Evolutionary conservation across 2,888 invertebrate genomes (phyloP), one percentile per base, ranked within the genome.

Genomic region (Papilio elwesi): DNA sequence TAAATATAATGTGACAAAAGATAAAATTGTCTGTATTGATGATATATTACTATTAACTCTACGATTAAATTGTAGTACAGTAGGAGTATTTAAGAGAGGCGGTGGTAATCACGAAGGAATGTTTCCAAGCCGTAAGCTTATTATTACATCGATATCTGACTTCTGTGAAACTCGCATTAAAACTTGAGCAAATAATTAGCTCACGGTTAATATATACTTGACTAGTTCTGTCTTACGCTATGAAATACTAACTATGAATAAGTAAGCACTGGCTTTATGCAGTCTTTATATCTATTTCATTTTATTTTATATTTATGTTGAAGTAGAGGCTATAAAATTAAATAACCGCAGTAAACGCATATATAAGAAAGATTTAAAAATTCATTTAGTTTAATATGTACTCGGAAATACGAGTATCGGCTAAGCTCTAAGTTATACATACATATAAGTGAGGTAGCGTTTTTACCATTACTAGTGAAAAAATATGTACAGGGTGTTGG

Each of bases 401-500:
- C 77, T 80, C 80, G 81, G 79, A 76, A 76, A 84, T 80, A 62
- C 55, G 64, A 81, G 81, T 85, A 87, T 84, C 85, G 87, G 90
- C 90, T 92, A 92, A 93, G 92, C 92, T 92, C 89, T 87, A 87
- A 87, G 88, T 89, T 90, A 71, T 68, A 75, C 64, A 85, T 78
- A 88, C 36, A 69, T 70, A 70, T 87, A 91, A 90, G 92, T 93
- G 93, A 93, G 93, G 93, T 93, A 93, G 93, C 93, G 86, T 91
- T 90, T 90, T 93, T 92, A 92, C 89, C 90, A 87, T 90, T 90
- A 91, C 90, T 91, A 91, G 86, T 90, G 90, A 88, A 90, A 90
- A 87, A 90, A 87, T 93, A 92, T 93, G 82, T 93, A 93, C 92
- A 93, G 81, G 81, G 85, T 87, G 84, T 88, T 88, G 84, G 85